phyloP scores from a whole-genome alignment of 2,888 invertebrate genomes.

The Coelopa pilipes region DNA sequence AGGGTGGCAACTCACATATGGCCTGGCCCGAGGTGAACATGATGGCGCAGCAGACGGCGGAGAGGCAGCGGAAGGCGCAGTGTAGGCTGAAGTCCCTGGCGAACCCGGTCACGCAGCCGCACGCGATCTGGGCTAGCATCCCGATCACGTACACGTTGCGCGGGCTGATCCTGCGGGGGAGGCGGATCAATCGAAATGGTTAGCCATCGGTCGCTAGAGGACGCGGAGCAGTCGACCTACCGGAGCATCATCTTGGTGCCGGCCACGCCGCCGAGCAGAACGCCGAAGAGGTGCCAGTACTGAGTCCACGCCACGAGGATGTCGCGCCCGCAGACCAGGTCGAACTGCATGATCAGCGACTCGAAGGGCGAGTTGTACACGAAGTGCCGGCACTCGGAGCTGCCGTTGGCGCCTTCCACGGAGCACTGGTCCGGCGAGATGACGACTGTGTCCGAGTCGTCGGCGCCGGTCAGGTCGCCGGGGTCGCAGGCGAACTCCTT shows the following conservation, averaged over 20 bases:
- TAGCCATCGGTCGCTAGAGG: no score
- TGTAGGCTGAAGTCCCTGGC: slow-evolving; percentile 64
- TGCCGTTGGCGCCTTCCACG: slow-evolving; percentile 39
- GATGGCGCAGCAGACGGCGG: slow-evolving; percentile 66
- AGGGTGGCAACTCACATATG: slow-evolving; percentile 62
- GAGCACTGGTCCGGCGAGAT: slow-evolving; percentile 53
- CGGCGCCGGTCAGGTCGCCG: slow-evolving; percentile 38
- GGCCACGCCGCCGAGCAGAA: slow-evolving; percentile 65
- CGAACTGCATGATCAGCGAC: slow-evolving; percentile 65
- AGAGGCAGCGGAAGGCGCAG: slow-evolving; percentile 64
- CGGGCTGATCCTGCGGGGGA: slow-evolving; percentile 61
- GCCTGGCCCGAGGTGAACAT: slow-evolving; percentile 67
- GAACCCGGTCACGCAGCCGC: slow-evolving; percentile 65
- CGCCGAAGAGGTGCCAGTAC: slow-evolving; percentile 68
- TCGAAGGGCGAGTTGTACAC: slow-evolving; percentile 57
- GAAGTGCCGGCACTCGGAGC: slow-evolving; percentile 52
- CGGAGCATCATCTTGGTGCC: slow-evolving; percentile 64
- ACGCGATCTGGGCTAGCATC: slow-evolving; percentile 63
- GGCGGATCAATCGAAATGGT: not conserved
- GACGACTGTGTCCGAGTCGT: not conserved
- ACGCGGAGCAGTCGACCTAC: slow-evolving; percentile 47
- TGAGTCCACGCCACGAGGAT: slow-evolving; percentile 68
- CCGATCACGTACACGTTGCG: slow-evolving; percentile 64
- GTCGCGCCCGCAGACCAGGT: slow-evolving; percentile 66
- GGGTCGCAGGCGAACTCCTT: slow-evolving; percentile 57